phyloP scores from a whole-genome alignment of 1,140 invertebrate species.

The Bombus difficillimus region DNA sequence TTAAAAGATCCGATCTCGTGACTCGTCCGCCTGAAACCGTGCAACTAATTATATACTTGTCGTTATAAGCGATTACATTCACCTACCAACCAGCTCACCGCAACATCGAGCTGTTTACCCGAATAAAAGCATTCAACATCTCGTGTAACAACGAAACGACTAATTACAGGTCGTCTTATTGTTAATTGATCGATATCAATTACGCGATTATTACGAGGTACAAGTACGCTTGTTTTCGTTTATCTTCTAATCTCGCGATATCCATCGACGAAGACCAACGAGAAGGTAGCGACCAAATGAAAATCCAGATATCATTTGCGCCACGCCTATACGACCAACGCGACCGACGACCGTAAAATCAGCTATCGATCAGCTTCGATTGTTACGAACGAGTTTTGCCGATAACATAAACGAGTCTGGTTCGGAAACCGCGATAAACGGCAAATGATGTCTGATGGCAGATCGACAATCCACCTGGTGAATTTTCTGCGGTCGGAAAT shows the following conservation, averaged over 20 bases:
- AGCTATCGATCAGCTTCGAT: background rate
- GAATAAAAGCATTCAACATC: background rate
- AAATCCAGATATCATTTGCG: background rate
- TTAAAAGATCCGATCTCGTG: background rate
- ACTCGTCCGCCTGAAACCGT: background rate
- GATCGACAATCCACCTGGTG: background rate
- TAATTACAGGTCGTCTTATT: background rate
- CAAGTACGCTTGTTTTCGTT: too few species aligned
- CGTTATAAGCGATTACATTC: background rate
- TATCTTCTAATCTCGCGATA: background rate
- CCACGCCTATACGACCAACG: background rate
- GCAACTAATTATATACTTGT: background rate
- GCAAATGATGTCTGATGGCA: background rate
- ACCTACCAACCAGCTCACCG: background rate
- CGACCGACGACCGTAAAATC: background rate
- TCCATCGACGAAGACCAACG: background rate
- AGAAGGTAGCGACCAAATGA: background rate
- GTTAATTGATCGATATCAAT: background rate
- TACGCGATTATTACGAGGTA: background rate
- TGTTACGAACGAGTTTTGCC: background rate
- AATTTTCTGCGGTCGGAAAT: slow-evolving; percentile 11
- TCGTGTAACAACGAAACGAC: background rate
- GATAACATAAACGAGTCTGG: background rate
- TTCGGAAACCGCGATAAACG: background rate
- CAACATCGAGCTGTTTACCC: background rate